Evolutionary conservation across 1,140 invertebrate species (phyloP).

Genomic region (Atopsyche davidsoni): DNA sequence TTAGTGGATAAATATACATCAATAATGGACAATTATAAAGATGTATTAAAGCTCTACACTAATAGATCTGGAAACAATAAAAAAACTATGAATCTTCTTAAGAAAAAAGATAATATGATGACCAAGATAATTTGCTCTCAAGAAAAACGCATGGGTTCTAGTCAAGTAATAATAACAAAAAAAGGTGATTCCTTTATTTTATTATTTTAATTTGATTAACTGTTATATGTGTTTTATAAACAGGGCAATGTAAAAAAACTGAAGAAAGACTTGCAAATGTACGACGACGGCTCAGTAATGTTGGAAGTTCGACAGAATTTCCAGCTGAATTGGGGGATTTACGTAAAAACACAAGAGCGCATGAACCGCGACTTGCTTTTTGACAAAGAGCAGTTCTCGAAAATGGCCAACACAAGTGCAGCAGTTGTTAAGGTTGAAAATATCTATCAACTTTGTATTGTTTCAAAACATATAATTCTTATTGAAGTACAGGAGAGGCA

Average conservation of each 20-base stretch:
- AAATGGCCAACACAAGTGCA: too few relatives aligned
- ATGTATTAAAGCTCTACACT: constrained; percentile 9
- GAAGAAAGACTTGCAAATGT: constrained; percentile 2
- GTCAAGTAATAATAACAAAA: background rate
- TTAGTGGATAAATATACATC: too few relatives aligned
- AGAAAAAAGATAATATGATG: constrained; percentile 9
- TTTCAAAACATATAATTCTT: too few relatives aligned
- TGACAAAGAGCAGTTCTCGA: too few relatives aligned
- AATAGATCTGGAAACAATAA: constrained; percentile 4
- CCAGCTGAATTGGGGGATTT: constrained; percentile 4
- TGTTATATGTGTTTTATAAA: too few relatives aligned
- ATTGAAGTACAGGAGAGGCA: too few relatives aligned
- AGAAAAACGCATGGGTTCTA: constrained; percentile 3
- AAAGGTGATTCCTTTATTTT: background rate
- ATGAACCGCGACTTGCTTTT: constrained; percentile 1
- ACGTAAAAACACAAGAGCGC: constrained; percentile 3
- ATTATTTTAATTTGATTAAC: too few relatives aligned
- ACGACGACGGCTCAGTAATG: constrained; percentile 10
- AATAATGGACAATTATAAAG: too few relatives aligned
- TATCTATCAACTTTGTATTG: too few relatives aligned
- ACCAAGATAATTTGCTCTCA: constrained; percentile 12
- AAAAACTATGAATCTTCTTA: constrained; percentile 8
- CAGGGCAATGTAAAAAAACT: background rate
- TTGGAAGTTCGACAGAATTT: constrained; percentile 7
- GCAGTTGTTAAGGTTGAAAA: too few relatives aligned